Conservation (phyloP, 2,888 invertebrate genomes). For the Tipula unca region DNA sequence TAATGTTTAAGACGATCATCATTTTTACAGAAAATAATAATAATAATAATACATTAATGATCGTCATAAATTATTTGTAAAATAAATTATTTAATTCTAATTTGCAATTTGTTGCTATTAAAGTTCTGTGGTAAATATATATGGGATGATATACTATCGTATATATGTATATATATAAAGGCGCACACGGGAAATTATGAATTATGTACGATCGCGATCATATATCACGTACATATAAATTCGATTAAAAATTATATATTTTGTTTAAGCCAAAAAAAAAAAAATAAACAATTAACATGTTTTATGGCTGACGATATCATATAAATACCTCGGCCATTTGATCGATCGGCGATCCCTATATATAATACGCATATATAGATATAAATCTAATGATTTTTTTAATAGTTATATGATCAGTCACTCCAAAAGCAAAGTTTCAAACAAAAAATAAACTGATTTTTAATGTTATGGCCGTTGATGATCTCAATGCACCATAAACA, state of each 20-base stretch:
- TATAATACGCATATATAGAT: not conserved
- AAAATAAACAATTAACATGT: not conserved
- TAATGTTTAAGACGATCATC: not conserved
- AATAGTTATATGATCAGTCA: constrained; percentile 3
- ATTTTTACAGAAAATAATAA: not conserved
- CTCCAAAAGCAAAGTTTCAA: not conserved
- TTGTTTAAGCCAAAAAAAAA: not conserved
- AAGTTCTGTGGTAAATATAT: not conserved
- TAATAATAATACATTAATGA: not conserved
- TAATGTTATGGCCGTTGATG: not conserved
- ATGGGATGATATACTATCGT: not conserved
- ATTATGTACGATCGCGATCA: not conserved
- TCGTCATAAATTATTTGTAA: not conserved
- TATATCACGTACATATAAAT: not conserved
- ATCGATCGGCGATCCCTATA: not conserved
- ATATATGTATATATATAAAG: not conserved
- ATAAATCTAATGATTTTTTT: not conserved
- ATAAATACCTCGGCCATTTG: not conserved
- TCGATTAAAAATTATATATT: not conserved
- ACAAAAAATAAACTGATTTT: not conserved
- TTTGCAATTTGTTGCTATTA: not conserved
- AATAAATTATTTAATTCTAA: not conserved
- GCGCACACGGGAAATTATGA: not conserved
- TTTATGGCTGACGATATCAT: not conserved
- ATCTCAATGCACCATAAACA: not conserved